These are phyloP conservation scores for Pentalonia nigronervosa DNA, from an alignment of 1,140 invertebrate species.

Conservation along the genomic window DNA sequence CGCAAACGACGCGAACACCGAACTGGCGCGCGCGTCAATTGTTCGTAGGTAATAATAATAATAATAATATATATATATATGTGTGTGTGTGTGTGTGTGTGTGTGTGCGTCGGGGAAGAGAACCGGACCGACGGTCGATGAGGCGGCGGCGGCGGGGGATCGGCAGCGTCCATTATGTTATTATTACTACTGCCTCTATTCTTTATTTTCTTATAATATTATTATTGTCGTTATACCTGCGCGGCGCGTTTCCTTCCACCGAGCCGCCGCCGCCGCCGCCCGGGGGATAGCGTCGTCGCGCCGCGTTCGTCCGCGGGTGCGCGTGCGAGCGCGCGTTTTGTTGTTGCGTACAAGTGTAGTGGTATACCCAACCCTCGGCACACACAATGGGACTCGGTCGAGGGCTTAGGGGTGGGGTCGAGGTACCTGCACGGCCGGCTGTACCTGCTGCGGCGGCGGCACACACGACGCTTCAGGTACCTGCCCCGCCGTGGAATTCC, in stretches of 20 bases:
- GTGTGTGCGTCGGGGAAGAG: background rate
- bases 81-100: too few relatives aligned
- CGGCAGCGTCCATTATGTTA: background rate
- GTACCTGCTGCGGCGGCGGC: background rate
- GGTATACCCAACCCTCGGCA: background rate
- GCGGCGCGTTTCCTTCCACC: background rate
- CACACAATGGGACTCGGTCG: background rate
- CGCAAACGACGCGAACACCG: conserved; percentile 25
- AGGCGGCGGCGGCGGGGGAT: background rate
- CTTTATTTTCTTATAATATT: background rate
- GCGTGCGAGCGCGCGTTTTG: too few relatives aligned
- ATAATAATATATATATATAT: background rate
- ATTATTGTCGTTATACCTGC: conserved; percentile 5
- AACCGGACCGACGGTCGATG: background rate
- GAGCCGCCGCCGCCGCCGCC: background rate
- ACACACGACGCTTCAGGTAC: background rate
- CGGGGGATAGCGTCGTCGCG: background rate
- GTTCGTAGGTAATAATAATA: background rate
- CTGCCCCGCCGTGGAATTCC: conserved; percentile 45
- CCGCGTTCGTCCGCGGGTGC: background rate
- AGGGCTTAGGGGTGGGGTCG: background rate
- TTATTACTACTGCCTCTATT: background rate
- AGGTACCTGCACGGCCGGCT: background rate
- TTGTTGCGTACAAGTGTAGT: background rate
- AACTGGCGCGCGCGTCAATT: conserved; percentile 26